Evolutionary conservation across 2,113 vertebrate genomes (phyloP), one percentile per base, ranked within the genome.

Genomic region (Reinhardtius hippoglossoides): DNA sequence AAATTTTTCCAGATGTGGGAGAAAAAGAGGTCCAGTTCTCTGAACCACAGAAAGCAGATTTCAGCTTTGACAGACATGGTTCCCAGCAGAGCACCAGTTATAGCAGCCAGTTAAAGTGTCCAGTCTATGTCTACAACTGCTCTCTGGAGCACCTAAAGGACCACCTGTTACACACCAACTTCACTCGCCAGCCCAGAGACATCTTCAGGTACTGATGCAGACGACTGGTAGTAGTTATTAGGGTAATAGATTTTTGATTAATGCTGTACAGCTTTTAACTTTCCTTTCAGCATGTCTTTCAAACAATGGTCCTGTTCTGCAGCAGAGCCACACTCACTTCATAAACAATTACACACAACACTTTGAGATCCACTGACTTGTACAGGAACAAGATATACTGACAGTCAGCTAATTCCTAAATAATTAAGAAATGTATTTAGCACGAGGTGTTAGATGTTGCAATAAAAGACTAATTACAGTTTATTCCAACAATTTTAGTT

Each of bases 91-190:
- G 96, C 64, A n/a, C 88, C 4, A 20, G 84, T 0, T 95, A 96
- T 1, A 81, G 88, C 40, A 89, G 87, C 60, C 95, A 96, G 0
- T 90, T 95, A 0, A 95, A 94, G 78, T 99, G 97, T 88, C 97
- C 97, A 12, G 93, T 98, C 71, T 99, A 97, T 5, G 90, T 98
- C 81, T 99, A 99, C 87, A 98, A 94, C 93, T 98, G 97, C 81
- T 95, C 97, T 0, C 85, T 98, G 87, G 97, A 98, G 52, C 88
- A 94, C 0, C 73, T 99, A 7, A 96, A 95, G 64, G 97, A 98
- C 71, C 97, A 97, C 64, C 95, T 99, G 71, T 92, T 98, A 70
- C 95, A 95, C 40, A 92, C 95, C 0, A 92, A 89, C 77, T 84
- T 92, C 62, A 94, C 91, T 48, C 95, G 92, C 37, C 92, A 91